phyloP scores from a whole-genome alignment of 2,113 vertebrate species.

The Alouatta palliata region DNA sequence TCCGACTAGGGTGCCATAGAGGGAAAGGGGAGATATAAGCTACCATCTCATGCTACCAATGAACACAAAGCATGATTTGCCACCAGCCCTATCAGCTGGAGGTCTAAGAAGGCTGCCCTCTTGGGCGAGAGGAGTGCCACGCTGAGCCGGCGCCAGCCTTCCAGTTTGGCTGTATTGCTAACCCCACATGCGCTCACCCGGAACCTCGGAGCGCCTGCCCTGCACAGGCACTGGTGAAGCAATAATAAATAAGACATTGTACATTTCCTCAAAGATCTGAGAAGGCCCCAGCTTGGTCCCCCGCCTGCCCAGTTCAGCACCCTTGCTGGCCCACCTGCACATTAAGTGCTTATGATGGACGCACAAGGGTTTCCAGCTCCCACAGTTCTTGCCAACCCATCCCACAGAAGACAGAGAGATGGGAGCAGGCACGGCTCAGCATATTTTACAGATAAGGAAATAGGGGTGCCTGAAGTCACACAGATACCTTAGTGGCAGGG shows the following conservation, averaged over 20 bases:
- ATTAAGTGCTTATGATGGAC: neutral
- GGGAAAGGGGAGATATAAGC: neutral
- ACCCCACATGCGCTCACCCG: neutral
- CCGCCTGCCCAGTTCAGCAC: neutral
- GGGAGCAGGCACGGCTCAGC: neutral
- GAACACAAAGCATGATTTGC: neutral
- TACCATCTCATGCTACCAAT: neutral
- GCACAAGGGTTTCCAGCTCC: neutral
- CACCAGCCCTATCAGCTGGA: neutral
- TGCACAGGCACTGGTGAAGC: accelerated
- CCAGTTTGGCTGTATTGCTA: neutral
- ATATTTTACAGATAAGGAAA: neutral
- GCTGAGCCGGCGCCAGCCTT: neutral
- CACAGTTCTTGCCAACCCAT: neutral
- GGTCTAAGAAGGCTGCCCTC: neutral
- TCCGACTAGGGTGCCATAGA: no score
- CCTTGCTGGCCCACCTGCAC: neutral
- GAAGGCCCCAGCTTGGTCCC: no score
- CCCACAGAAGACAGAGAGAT: accelerated
- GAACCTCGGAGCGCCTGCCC: accelerated
- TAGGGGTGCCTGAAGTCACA: neutral
- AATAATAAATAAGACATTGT: accelerated
- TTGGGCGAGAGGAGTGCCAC: accelerated
- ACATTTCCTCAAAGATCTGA: neutral
- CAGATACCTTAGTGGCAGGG: neutral